A percentile compares a stretch with the other conserved stretches of the same genome.
phyloP scores from a whole-genome alignment of 1,140 invertebrate genomes.

The Euwallacea similis region DNA sequence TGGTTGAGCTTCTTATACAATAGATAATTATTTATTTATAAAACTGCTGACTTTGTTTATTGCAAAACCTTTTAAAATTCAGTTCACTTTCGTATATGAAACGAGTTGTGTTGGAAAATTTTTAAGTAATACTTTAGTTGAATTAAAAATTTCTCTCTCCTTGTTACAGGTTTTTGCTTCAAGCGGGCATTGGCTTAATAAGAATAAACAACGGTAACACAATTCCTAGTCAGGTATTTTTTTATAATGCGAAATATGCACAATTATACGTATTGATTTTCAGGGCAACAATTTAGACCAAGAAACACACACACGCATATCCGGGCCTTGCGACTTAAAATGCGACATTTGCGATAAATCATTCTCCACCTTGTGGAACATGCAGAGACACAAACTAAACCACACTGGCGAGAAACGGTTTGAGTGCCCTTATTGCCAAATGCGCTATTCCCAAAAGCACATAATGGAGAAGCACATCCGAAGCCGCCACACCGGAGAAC shows the following conservation, averaged over 20 bases:
- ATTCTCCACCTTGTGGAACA: slow-evolving; percentile 21
- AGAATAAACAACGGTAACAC: neutral
- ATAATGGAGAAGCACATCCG: slow-evolving; percentile 16
- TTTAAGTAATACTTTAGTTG: no score
- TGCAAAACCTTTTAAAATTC: no score
- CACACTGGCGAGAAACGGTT: slow-evolving; percentile 13
- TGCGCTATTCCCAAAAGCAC: slow-evolving; percentile 7
- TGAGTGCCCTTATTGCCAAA: slow-evolving; percentile 8
- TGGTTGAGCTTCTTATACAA: no score
- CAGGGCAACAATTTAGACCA: no score
- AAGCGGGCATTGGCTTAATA: neutral
- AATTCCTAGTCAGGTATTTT: neutral
- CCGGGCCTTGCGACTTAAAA: neutral
- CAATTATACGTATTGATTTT: no score
- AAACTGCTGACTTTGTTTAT: no score
- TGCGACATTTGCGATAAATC: slow-evolving; percentile 14
- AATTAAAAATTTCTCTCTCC: neutral
- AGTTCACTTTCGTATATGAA: no score
- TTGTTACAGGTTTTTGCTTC: neutral
- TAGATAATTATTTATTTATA: no score
- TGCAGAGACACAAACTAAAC: slow-evolving; percentile 18
- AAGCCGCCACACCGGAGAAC: slow-evolving; percentile 23
- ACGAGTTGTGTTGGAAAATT: no score
- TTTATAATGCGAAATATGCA: neutral
- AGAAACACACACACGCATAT: no score